Evolutionary conservation across 1,140 invertebrate species (phyloP), one percentile per base, ranked within the genome.

Genomic region (Lucilia cuprina): DNA sequence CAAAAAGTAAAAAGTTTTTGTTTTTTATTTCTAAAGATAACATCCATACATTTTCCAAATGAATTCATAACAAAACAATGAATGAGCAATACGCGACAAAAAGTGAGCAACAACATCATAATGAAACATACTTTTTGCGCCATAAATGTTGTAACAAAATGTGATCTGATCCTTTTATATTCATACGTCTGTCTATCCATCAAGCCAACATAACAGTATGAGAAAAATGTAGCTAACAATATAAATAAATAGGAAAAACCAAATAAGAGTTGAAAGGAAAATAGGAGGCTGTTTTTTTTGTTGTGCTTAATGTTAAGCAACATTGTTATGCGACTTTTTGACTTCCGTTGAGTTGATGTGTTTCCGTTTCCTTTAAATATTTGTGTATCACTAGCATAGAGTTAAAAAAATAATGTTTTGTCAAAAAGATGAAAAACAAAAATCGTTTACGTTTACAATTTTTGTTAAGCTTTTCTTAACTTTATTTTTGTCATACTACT

Each of bases 291-390:
- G 77, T 70, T 80, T 50, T 47, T 82, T 74, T 82, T 17, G 3
- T 75, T 60, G 14, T n/a, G 30, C 47, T 70, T 78, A 50, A 35
- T 25, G 47, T 80, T 80, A 60, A 35, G 77, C 88, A 89, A 89
- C 87, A 90, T 89, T 89, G 89, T 90, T 88, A 89, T 90, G 88
- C 89, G 89, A 90, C 89, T 90, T 88, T 90, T 88, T 88, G 86
- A 90, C 89, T 90, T 90, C 89, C 89, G 89, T 86, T 89, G 86
- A 86, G 89, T 89, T 90, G 89, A 90, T 90, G 89, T 90, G 87
- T 89, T 90, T 90, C 89, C 89, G 89, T 85, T 90, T 90, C 89
- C 89, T 86, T 88, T 89, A 80, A 41, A 84, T 50, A 55, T 83
- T 41, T 41, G 41, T 41, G 41, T 41, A 30, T 30, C 25, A 41